Base-by-base conservation (phyloP, 2,888 invertebrate genomes). In the Cryptocheilus praepositus region DNA sequence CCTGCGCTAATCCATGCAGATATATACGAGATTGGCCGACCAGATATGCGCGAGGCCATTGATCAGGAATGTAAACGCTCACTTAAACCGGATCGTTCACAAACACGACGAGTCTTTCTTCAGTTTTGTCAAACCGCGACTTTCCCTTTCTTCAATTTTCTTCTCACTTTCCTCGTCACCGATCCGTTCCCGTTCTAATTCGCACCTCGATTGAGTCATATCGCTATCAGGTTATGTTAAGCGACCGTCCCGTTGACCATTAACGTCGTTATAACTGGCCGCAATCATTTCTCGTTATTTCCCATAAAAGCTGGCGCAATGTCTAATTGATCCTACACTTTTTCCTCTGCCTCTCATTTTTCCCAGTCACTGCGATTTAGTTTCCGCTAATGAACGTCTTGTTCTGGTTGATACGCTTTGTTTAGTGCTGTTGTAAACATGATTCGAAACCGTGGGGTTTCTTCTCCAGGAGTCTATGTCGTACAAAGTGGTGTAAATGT, bases 171-270 rank as follows among this genome's bases (percentile, higher is more conserved):
- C 45, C 16, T 16, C 5, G 3, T 36, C 36, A 36, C 36, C 5
- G 3, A 7, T 36, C 59, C 62, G 46, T 19, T 7, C 44, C 57
- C 62, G 11, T 36, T 36, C 36, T 1, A 63, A 67, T 74, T 70
- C 56, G 66, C 46, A 51, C 49, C 49, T 55, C 53, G 58, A 77
- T 77, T 74, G 73, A 76, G 77, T 74, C 74, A 66, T 69, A 71
- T 69, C 62, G 65, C 19, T 61, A 65, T 70, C 76, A 72, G 65
- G 67, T 74, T 74, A 77, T 77, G 78, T 57, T 72, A 77, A 76
- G 25, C 36, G 7, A 7, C 13, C 36, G 13, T 36, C 62, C 25
- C 25, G 36, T 11, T 36, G 36, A 36, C 61, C 59, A 59, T 70
- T 73, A 67, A 55, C 44, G 73, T 54, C 69, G 59, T 55, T 55